Percentiles rank a stretch among this genome's conserved stretches.
phyloP scores from a whole-genome alignment of 2,888 invertebrate species.

The Muscina levida region DNA sequence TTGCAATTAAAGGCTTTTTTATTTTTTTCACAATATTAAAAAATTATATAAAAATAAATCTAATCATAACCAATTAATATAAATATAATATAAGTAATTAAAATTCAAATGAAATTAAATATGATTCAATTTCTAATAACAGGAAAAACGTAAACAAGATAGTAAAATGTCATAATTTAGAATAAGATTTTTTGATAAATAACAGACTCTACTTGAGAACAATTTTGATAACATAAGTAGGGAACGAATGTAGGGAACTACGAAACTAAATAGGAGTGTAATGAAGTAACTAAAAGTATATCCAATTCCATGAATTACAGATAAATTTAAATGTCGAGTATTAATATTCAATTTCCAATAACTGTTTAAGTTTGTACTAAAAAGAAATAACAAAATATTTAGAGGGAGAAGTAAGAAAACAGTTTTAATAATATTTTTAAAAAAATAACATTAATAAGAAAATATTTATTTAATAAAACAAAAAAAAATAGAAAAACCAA shows the following conservation, averaged over 20 bases:
- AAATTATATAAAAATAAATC: conserved; percentile 68
- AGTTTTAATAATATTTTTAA: too few relatives aligned
- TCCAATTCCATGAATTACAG: conserved; percentile 48
- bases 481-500: conserved; percentile 33
- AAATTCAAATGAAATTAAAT: conserved; percentile 62
- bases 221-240: not conserved
- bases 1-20: conserved; percentile 66
- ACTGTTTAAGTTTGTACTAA: too few relatives aligned
- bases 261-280: not conserved
- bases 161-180: conserved; percentile 2
- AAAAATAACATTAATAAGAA: conserved; percentile 7
- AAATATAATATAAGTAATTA: conserved; percentile 78
- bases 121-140: conserved; percentile 37
- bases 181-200: conserved; percentile 55
- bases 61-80: conserved; percentile 78
- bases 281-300: conserved; percentile 2
- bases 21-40: conserved; percentile 68
- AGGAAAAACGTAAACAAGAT: conserved; percentile 30
- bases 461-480: conserved; percentile 58
- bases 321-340: conserved; percentile 1
- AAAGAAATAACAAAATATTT: too few relatives aligned
- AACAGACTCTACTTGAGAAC: conserved; percentile 51
- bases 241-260: conserved; percentile 8
- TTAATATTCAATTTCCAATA: too few relatives aligned
- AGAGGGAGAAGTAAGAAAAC: not conserved